A percentile compares a stretch with the other conserved stretches of the same genome.
Evolutionary conservation across 2,113 vertebrate species (phyloP).

Genomic region (Pao palembangensis): DNA sequence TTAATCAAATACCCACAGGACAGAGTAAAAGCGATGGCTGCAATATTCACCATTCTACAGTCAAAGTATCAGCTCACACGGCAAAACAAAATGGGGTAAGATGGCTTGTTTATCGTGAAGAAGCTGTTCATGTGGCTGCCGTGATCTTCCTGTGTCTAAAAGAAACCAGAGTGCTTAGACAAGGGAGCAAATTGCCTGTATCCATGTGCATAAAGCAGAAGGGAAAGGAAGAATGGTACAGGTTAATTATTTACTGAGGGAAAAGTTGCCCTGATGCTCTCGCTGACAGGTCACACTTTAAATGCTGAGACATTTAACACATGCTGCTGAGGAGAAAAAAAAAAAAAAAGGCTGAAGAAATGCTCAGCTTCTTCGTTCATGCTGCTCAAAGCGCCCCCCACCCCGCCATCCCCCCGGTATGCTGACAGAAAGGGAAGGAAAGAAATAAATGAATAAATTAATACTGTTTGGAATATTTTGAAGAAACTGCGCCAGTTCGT

Average conservation of each 20-base stretch:
- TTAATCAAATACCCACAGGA: conserved; percentile 14
- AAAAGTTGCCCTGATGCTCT: conserved; percentile 56
- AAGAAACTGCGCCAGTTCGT: no score
- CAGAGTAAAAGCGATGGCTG: conserved; percentile 2
- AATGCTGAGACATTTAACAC: conserved; percentile 52
- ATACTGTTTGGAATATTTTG: not conserved
- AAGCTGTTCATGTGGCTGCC: conserved; percentile 46
- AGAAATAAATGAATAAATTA: not conserved
- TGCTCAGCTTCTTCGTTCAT: conserved; percentile 10
- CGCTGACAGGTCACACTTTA: conserved; percentile 58
- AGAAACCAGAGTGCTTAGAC: conserved; percentile 49
- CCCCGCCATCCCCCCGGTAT: no score
- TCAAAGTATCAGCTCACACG: no score
- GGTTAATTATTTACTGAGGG: conserved; percentile 63
- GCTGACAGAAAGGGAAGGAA: not conserved
- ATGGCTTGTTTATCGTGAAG: conserved; percentile 10
- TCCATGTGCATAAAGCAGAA: conserved; percentile 56
- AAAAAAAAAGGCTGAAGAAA: not conserved
- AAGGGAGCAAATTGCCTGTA: conserved; percentile 58
- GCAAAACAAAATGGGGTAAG: no score
- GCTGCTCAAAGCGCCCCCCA: not conserved
- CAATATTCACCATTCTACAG: not conserved
- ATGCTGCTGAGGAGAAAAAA: conserved; percentile 49
- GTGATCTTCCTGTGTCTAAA: conserved; percentile 41
- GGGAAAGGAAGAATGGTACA: conserved; percentile 36